Percentiles rank a stretch among this genome's conserved stretches.
Conservation (phyloP, 2,888 invertebrate species). For the Hypolimnas misippus region DNA sequence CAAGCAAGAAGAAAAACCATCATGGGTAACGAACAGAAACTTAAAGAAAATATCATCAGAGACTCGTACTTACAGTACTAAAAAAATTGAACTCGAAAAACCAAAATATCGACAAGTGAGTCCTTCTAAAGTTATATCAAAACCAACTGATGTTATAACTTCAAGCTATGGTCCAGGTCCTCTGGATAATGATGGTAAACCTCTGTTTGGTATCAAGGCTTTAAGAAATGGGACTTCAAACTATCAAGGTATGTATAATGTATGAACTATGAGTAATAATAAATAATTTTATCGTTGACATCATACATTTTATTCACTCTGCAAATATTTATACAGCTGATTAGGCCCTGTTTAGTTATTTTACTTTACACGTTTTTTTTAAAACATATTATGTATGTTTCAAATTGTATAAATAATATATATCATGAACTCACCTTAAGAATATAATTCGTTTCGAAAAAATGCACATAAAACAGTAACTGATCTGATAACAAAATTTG, state of each 20-base stretch:
- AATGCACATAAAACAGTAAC: neutral
- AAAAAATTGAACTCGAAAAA: conserved; percentile 71
- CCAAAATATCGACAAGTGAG: conserved; percentile 68
- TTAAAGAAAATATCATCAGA: conserved; percentile 82
- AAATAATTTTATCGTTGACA: conserved; percentile 14
- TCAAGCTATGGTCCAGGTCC: conserved; percentile 94
- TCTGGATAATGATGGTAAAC: conserved; percentile 90
- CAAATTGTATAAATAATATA: no score
- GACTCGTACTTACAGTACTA: conserved; percentile 64
- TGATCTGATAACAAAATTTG: neutral
- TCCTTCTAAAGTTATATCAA: conserved; percentile 68
- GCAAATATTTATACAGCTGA: conserved; percentile 35
- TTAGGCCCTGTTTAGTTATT: conserved; percentile 3
- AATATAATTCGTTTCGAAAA: neutral
- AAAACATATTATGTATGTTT: conserved; percentile 1
- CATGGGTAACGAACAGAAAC: conserved; percentile 85
- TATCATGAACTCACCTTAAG: no score
- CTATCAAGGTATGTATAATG: conserved; percentile 85
- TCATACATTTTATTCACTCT: conserved; percentile 19
- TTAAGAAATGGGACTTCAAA: conserved; percentile 85
- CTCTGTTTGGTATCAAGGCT: conserved; percentile 91
- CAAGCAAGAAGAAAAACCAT: conserved; percentile 82
- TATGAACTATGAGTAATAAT: conserved; percentile 2
- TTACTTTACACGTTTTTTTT: neutral
- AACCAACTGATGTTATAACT: conserved; percentile 87